Base-by-base conservation (phyloP, 1,140 invertebrate genomes). In the Aphelenchoides besseyi region DNA sequence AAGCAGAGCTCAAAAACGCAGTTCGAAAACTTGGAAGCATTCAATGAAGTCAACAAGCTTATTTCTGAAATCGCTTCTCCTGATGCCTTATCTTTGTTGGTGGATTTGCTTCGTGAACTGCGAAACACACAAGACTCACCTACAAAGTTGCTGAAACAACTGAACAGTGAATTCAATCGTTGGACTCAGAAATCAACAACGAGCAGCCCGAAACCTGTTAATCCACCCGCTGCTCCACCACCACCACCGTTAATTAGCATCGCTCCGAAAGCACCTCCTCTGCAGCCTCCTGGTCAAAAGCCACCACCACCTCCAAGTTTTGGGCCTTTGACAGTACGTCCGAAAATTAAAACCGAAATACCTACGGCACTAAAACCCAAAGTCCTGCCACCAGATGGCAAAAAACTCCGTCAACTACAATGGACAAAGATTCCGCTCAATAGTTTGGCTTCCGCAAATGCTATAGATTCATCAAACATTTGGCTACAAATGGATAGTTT, bases 371-470 rank as follows among this genome's bases (percentile, higher is more conserved):
- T 41, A 68, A 70, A 55, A 54, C 73, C 69, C 63, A 68, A 59
- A 55, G 62, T 35, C 29, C 28, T 79, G 5, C 74, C 71, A 9
- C 41, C 28, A 9, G 55, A 69, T 8, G 69, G 78, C 28, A 67
- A 69, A 69, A 74, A 79, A 3, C 79, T 83, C 3, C 52, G 84
- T 18, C 59, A 70, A 61, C 48, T 75, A 18, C 76, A 76, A 30
- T 76, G 76, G 73, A 69, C 74, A 41, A 75, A 79, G 36, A 75
- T 79, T 48, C 76, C 79, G 18, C 29, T 70, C 90, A 90, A 53
- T 92, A 93, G 2, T 91, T 91, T 85, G 89, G 91, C n/a, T 94
- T 94, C 84, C 93, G 94, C 92, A 93, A 93, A 86, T 93, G 92
- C 2, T 90, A 94, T 32, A n/a, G 29, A 33, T 64, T 18, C 23